Conservation (phyloP, 2,113 vertebrate species). For the Daubentonia madagascariensis region DNA sequence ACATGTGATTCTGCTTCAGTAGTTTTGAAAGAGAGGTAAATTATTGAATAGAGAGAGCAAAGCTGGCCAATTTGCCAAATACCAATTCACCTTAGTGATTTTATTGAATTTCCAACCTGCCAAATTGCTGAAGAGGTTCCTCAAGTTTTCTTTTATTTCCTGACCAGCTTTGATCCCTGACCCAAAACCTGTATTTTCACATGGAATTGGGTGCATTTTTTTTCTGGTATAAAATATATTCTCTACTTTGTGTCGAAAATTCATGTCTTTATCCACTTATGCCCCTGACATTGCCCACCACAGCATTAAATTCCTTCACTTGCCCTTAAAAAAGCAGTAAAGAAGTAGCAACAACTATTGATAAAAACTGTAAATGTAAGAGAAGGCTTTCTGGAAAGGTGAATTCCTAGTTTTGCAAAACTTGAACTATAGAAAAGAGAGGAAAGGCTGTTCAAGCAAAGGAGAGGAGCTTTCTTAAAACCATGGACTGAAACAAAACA, state of each 20-base stretch:
- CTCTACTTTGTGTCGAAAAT: not conserved
- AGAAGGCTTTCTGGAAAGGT: not conserved
- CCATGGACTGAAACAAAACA: not conserved
- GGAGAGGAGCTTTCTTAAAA: not conserved
- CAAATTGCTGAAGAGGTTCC: not conserved
- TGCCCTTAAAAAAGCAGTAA: not conserved
- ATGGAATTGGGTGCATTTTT: not conserved
- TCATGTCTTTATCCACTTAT: not conserved
- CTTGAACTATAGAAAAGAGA: not conserved
- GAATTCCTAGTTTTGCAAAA: not conserved
- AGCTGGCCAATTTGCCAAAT: not conserved
- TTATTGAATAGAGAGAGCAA: not conserved
- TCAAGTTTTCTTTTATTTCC: not conserved
- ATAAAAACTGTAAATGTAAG: not conserved
- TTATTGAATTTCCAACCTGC: not conserved
- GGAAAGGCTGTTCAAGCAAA: not conserved
- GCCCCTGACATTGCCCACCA: not conserved
- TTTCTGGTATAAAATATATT: not conserved
- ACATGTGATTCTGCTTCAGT: not conserved
- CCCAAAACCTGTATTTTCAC: not conserved
- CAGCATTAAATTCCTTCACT: not conserved
- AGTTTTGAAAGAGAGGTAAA: not conserved
- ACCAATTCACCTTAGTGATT: not conserved
- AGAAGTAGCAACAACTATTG: not conserved
- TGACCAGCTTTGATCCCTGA: not conserved